Evolutionary conservation across 2,113 vertebrate species (phyloP), one percentile per base, ranked within the genome.

Genomic region (Raja brachyura): DNA sequence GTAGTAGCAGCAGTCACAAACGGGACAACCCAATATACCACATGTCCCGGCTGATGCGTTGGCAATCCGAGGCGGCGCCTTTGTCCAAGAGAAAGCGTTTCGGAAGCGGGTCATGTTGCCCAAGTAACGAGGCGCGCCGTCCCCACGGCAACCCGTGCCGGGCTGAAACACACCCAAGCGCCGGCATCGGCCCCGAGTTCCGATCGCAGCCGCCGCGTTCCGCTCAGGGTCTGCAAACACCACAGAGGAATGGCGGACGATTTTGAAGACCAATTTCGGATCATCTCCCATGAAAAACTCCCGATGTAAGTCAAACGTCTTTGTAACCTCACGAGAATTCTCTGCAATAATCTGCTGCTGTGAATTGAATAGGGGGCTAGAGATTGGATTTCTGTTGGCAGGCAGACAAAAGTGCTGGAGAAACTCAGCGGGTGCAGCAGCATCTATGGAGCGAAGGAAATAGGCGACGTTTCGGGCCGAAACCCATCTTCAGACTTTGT

Each of bases 191-290:
- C 59, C 59, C 59, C 14, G 83, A 18, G 83, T 8, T 31, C 2
- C 31, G 59, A 18, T 63, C 63, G n/a, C 59, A 59, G 59, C 13
- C 28, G 61, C 81, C 56, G 48, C 81, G 59, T 39, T 54, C 48
- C 14, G n/a, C 81, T 10, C n/a, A 61, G 28, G 11, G 54, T 22
- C 79, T 22, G 0, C 16, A 39, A 78, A 33, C n/a, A 18, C 39
- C 4, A 8, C 14, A 90, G 48, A 48, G 33, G 0, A 39, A 95
- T 95, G 96, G 93, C 94, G 77, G 39, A 93, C 1, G 33, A 94
- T 9, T n/a, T 95, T 93, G 94, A 95, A 93, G 93, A 96, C 5
- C 93, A 70, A 22, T 93, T 96, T 78, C 33, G 9, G 1, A 90
- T 0, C 1, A 93, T 93, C 39, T 93, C 94, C 7, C 93, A 63